Percentiles rank a stretch among this genome's conserved stretches.
Conservation (phyloP, 64 coral and sea anemone genomes). For the Montipora efflorescens region DNA sequence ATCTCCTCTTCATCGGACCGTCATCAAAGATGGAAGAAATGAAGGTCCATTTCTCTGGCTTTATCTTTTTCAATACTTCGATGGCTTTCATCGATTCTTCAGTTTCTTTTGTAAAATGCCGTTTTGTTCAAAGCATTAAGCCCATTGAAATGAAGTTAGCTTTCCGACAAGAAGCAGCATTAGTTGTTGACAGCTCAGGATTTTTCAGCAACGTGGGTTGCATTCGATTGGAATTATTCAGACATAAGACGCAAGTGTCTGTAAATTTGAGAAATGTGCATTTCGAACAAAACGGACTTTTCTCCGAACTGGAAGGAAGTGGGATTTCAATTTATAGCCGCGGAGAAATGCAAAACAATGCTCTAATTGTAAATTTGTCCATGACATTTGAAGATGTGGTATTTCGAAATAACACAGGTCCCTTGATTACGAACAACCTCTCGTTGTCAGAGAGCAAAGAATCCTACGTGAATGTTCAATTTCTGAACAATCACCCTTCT, state of each 20-base stretch:
- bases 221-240: neutral
- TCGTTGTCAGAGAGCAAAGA: slow-evolving; percentile 2
- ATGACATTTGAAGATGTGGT: neutral
- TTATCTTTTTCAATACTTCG: slow-evolving; percentile 1
- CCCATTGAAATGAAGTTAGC: neutral
- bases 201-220: slow-evolving; percentile 6
- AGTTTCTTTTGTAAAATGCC: slow-evolving; percentile 21
- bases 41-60: neutral
- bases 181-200: neutral
- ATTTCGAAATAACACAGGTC: slow-evolving; percentile 16
- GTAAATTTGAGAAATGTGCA: neutral
- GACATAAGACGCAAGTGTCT: too few species aligned
- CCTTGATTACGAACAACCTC: neutral
- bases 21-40: neutral
- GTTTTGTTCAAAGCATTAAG: neutral
- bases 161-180: neutral
- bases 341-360: too few species aligned
- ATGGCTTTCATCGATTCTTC: neutral
- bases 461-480: neutral
- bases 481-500: neutral
- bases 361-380: neutral
- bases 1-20: neutral
- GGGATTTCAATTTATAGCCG: neutral
- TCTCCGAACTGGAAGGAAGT: neutral
- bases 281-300: neutral